Evolutionary conservation across 2,113 vertebrate species (phyloP).

Genomic region (Limanda limanda): DNA sequence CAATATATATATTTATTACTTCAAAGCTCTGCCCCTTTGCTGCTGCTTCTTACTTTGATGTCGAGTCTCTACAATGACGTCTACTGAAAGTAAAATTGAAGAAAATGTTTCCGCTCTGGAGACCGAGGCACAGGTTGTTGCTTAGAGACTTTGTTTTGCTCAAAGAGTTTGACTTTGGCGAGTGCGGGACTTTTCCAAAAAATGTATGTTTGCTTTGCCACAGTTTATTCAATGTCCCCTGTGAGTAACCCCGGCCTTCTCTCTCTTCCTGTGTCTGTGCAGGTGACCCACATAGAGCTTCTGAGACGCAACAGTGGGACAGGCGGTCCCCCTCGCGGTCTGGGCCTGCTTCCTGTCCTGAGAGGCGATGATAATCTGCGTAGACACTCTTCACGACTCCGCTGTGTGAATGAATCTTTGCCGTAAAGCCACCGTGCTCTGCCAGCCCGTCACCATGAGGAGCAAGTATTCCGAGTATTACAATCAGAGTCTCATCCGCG

Average conservation of each 20-base stretch:
- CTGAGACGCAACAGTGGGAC: constrained; percentile 75
- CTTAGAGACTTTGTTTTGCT: constrained; percentile 39
- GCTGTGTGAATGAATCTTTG: constrained; percentile 71
- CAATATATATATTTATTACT: not conserved
- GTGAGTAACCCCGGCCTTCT: constrained; percentile 41
- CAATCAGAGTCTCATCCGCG: constrained; percentile 82
- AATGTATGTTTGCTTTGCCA: constrained; percentile 28
- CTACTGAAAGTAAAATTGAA: not conserved
- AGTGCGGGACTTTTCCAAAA: not conserved
- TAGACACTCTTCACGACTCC: constrained; percentile 42
- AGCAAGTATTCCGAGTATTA: constrained; percentile 91
- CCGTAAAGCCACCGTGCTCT: constrained; percentile 55
- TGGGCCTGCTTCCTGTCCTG: constrained; percentile 41
- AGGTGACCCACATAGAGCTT: constrained; percentile 78
- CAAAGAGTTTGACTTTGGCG: not conserved
- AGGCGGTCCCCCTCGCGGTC: constrained; percentile 49
- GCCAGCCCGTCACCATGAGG: constrained; percentile 82
- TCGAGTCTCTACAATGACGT: not conserved
- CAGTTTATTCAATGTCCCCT: constrained; percentile 24
- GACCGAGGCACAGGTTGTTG: constrained; percentile 28
- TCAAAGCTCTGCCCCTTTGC: not conserved
- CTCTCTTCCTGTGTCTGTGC: constrained; percentile 62
- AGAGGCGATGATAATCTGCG: constrained; percentile 48
- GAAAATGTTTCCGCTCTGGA: constrained; percentile 14
- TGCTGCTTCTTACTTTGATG: not conserved